Conservation (phyloP, 2,797 vertebrate species). For the Helicolenus hilgendorfi region DNA sequence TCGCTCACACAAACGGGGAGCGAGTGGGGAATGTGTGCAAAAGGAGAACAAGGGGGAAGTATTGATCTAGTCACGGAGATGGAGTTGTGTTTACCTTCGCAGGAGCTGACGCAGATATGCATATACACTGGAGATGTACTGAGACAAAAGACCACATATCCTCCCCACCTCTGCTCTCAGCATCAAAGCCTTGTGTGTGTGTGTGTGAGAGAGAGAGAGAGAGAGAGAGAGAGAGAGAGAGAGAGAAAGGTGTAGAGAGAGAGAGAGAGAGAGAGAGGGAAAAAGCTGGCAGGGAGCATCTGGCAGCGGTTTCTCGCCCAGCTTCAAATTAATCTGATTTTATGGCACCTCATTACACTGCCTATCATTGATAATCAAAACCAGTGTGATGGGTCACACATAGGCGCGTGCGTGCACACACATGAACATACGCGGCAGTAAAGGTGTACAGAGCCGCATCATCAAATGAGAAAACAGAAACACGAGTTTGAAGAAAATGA, state of each 20-base stretch:
- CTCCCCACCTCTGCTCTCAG: neutral
- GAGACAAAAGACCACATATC: constrained; percentile 40
- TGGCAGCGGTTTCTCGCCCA: constrained; percentile 67
- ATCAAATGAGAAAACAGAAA: constrained; percentile 59
- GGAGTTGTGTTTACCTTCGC: constrained; percentile 61
- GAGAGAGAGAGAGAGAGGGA: neutral
- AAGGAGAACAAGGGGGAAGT: constrained; percentile 37
- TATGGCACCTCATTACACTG: constrained; percentile 84
- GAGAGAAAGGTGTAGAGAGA: neutral
- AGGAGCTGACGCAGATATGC: constrained; percentile 51
- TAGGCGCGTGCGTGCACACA: constrained; percentile 11
- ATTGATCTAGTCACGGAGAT: constrained; percentile 60
- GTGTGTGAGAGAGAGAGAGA: neutral
- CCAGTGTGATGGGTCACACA: constrained; percentile 56
- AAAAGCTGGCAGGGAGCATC: constrained; percentile 72
- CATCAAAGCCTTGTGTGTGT: neutral
- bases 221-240: neutral
- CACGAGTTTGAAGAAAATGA: constrained; percentile 62
- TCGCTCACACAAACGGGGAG: constrained; percentile 6
- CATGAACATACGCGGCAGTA: neutral
- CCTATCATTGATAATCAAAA: constrained; percentile 85
- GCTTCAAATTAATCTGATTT: constrained; percentile 84
- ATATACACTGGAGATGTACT: constrained; percentile 41
- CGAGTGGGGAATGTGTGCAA: constrained; percentile 12
- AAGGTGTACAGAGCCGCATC: constrained; percentile 17